Conservation (phyloP, 1,140 invertebrate species). For the Leguminivora glycinivorella region DNA sequence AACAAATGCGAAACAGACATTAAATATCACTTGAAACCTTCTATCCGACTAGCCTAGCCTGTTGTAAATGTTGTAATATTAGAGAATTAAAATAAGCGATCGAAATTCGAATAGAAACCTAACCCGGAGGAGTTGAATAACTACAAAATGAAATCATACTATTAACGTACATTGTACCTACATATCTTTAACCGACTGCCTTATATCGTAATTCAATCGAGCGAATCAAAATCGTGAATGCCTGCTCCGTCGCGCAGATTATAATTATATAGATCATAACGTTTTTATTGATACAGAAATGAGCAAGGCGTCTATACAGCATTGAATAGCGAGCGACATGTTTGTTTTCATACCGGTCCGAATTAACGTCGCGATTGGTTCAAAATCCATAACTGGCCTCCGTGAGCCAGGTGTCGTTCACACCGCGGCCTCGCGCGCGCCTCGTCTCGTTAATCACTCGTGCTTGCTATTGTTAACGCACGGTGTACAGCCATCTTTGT, state of each 20-base stretch:
- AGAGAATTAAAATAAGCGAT: neutral
- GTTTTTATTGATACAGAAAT: slow-evolving; percentile 67
- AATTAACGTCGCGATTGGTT: slow-evolving; percentile 79
- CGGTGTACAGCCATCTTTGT: slow-evolving; percentile 78
- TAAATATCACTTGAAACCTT: neutral
- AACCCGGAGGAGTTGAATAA: neutral
- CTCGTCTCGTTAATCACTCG: slow-evolving; percentile 79
- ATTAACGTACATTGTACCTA: neutral
- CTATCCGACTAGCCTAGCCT: neutral
- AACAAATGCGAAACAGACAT: too few relatives aligned
- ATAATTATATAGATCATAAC: slow-evolving; percentile 51
- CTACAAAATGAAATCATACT: neutral
- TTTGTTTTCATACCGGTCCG: slow-evolving; percentile 79
- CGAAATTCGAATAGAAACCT: neutral
- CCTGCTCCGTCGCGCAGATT: slow-evolving; percentile 46
- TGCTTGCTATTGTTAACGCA: slow-evolving; percentile 77
- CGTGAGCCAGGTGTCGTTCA: slow-evolving; percentile 79
- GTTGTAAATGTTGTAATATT: neutral
- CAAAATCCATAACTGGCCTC: slow-evolving; percentile 79
- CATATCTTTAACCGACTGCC: neutral
- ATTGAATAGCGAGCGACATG: slow-evolving; percentile 72
- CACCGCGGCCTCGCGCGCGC: slow-evolving; percentile 76
- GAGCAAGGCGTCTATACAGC: slow-evolving; percentile 57
- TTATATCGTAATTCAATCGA: slow-evolving; percentile 27
- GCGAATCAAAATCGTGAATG: slow-evolving; percentile 25